Conservation (phyloP, 2,113 vertebrate species). For the Laticauda colubrina region DNA sequence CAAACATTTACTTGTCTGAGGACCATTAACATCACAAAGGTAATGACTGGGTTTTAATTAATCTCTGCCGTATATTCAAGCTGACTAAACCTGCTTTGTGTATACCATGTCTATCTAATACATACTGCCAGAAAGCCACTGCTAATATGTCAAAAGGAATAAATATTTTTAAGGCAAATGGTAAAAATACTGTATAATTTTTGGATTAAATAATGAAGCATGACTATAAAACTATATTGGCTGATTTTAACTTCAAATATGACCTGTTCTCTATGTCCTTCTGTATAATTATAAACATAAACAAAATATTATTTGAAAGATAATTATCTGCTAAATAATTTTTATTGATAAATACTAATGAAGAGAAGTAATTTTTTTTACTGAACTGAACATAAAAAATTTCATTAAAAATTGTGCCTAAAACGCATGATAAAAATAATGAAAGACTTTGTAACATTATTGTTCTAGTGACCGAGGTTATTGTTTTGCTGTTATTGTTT, state of each 20-base stretch:
- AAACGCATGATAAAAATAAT: neutral
- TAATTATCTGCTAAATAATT: neutral
- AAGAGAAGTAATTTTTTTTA: neutral
- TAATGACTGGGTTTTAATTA: slow-evolving; percentile 16
- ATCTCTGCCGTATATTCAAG: slow-evolving; percentile 47
- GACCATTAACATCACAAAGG: slow-evolving; percentile 25
- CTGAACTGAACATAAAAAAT: neutral
- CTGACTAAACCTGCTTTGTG: slow-evolving; percentile 46
- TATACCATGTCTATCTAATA: slow-evolving; percentile 53
- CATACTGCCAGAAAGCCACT: slow-evolving; percentile 40
- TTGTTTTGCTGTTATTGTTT: slow-evolving; percentile 6
- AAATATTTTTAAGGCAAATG: slow-evolving; percentile 50
- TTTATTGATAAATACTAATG: neutral
- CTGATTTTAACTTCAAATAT: slow-evolving; percentile 54
- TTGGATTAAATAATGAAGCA: slow-evolving; percentile 50
- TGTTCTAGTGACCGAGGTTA: neutral
- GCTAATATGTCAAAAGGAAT: slow-evolving; percentile 49
- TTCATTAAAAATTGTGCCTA: neutral
- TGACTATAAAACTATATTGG: slow-evolving; percentile 48
- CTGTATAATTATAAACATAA: slow-evolving; percentile 18
- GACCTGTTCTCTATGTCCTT: slow-evolving; percentile 13
- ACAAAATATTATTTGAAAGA: slow-evolving; percentile 33
- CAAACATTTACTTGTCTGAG: slow-evolving; percentile 25
- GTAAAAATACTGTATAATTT: slow-evolving; percentile 39
- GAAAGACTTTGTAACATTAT: no score